Base-by-base conservation (phyloP, 2,888 invertebrate genomes). In the Tuta absoluta region DNA sequence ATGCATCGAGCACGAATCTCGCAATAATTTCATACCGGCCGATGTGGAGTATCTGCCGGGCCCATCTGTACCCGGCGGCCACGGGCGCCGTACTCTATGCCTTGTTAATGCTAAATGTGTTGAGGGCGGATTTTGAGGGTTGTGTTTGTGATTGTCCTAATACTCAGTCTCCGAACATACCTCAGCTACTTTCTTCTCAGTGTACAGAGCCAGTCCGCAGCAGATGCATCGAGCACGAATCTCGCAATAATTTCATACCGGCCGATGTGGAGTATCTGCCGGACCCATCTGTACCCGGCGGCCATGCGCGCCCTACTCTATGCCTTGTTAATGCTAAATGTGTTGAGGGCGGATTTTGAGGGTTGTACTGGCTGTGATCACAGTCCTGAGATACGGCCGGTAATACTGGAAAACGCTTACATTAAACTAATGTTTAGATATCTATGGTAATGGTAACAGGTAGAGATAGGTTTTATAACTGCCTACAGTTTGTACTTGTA, bases 221-320 rank as follows among this genome's bases (percentile, higher is more conserved):
- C 85, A 86, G 89, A 88, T 89, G 85, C 84, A 89, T 88, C 89
- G 86, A 74, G 85, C 90, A 88, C 89, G 89, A 89, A 86, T 79
- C 82, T 86, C 85, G 84, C 88, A 89, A 91, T 90, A 91, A 91
- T 90, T 90, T 87, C 88, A 87, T 88, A 88, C 84, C 80, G 73
- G 76, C 69, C 80, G 85, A 87, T 86, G 85, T 72, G 66, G 68
- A 66, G 82, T 88, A 89, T 90, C 88, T 74, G 62, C 60, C 53
- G 72, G 72, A 77, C 80, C 75, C 84, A 89, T 89, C 88, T 87
- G 80, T 81, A 72, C 87, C 90, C 89, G 78, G 76, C 79, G 89
- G 89, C 88, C 84, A 84, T 81, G 80, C 81, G 84, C 75, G 72
- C 71, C 85, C 81, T 84, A 17, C 56, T 56, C 28, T 56, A 56